A percentile compares a stretch with the other conserved stretches of the same genome.
These are phyloP conservation scores for Caenorhabditis wallacei DNA, from an alignment of 2,888 invertebrate genomes.

Conservation along the genomic window DNA sequence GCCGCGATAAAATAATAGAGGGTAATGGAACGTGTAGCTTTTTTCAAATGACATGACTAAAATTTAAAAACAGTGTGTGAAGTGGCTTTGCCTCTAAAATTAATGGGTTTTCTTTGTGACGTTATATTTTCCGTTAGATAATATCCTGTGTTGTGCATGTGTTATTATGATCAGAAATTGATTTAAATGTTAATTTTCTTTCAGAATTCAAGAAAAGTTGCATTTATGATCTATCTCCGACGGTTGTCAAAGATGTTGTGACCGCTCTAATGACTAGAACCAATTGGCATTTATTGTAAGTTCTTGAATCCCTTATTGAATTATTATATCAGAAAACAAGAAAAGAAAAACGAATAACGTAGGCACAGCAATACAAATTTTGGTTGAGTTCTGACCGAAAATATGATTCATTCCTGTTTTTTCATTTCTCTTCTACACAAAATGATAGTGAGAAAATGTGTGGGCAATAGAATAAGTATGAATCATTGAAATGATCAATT, in stretches of 20 bases:
- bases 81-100: constrained; percentile 16
- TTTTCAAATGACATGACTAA: constrained; percentile 21
- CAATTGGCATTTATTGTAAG: constrained; percentile 81
- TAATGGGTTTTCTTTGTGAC: constrained; percentile 21
- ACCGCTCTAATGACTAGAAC: constrained; percentile 78
- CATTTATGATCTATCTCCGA: constrained; percentile 83
- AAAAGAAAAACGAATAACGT: not conserved
- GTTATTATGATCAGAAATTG: too few species aligned
- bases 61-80: constrained; percentile 13
- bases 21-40: constrained; percentile 49
- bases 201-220: constrained; percentile 68
- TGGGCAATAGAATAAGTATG: constrained; percentile 19
- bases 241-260: constrained; percentile 81
- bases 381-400: constrained; percentile 19
- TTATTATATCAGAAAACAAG: not conserved
- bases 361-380: constrained; percentile 28
- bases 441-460: constrained; percentile 33
- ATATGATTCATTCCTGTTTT: constrained; percentile 22
- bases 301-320: constrained; percentile 17
- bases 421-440: constrained; percentile 28
- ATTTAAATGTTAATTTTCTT: constrained; percentile 13
- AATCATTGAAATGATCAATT: constrained; percentile 6
- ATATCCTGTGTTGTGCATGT: constrained; percentile 33
- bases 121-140: constrained; percentile 30
- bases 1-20: constrained; percentile 57